These are phyloP conservation scores for Bagarius yarrelli DNA, from an alignment of 2,113 vertebrate genomes.

Conservation along the genomic window DNA sequence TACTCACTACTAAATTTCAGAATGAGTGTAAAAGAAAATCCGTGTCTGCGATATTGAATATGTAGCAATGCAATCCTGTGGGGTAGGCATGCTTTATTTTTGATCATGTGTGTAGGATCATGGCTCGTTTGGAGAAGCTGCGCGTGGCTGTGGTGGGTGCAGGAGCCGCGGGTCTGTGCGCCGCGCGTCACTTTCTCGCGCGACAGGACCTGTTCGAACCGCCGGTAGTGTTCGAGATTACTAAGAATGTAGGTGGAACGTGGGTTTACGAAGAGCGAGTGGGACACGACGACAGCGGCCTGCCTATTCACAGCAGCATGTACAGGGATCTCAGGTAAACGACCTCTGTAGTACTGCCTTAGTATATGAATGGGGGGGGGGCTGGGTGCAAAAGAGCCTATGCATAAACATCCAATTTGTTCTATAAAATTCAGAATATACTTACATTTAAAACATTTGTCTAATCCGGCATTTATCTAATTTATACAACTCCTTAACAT, in stretches of 20 bases:
- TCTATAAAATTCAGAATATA: too few relatives aligned
- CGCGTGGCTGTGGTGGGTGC: constrained; percentile 72
- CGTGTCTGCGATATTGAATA: not conserved
- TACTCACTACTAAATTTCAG: not conserved
- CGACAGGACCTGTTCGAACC: constrained; percentile 60
- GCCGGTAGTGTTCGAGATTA: constrained; percentile 73
- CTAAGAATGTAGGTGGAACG: constrained; percentile 68
- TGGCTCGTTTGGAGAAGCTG: constrained; percentile 48
- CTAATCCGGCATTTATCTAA: too few relatives aligned
- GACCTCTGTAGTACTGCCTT: not conserved
- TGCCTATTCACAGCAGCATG: constrained; percentile 75
- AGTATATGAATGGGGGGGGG: not conserved
- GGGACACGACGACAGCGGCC: constrained; percentile 50
- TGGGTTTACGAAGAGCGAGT: constrained; percentile 74
- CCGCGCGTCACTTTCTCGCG: constrained; percentile 70
- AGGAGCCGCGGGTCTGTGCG: constrained; percentile 74
- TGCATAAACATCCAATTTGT: not conserved
- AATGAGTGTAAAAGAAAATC: not conserved
- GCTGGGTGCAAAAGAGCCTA: not conserved
- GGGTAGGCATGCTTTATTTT: not conserved
- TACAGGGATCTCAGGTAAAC: constrained; percentile 74
- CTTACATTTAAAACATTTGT: too few relatives aligned
- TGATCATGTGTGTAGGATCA: not conserved
- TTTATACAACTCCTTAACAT: too few relatives aligned
- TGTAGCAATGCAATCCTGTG: not conserved